A percentile compares a stretch with the other conserved stretches of the same genome.
phyloP scores from a whole-genome alignment of 2,888 invertebrate species.

The Eubasilissa splendida region DNA sequence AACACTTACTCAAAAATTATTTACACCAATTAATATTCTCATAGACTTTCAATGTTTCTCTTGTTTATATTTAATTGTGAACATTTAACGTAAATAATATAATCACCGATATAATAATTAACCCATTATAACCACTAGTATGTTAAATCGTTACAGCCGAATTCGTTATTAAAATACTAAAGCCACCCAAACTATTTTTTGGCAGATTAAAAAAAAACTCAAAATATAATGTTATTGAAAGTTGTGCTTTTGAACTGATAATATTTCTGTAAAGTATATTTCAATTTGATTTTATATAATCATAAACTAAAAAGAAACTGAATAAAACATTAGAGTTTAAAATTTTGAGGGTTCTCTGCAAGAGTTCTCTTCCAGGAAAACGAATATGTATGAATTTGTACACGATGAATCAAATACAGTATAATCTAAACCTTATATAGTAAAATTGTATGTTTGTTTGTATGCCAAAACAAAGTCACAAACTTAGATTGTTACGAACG shows the following conservation, averaged over 20 bases:
- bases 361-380: too few relatives aligned
- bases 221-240: too few relatives aligned
- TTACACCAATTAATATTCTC: constrained; percentile 1
- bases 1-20: not conserved
- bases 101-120: not conserved
- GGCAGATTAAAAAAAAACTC: too few relatives aligned
- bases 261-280: too few relatives aligned
- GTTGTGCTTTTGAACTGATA: too few relatives aligned
- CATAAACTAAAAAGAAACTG: too few relatives aligned
- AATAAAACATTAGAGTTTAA: too few relatives aligned
- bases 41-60: not conserved
- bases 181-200: too few relatives aligned
- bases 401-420: constrained; percentile 18
- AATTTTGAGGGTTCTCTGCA: too few relatives aligned
- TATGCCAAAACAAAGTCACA: constrained; percentile 11
- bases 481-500: constrained; percentile 7
- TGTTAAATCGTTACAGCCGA: constrained; percentile 1
- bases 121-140: not conserved
- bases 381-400: not conserved
- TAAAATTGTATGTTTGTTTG: constrained; percentile 13
- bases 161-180: not conserved
- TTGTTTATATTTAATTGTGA: not conserved
- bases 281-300: too few relatives aligned
- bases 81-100: constrained; percentile 2
- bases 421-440: constrained; percentile 2